Conservation (phyloP, 2,888 invertebrate genomes). For the Lithophane semibrunnea region DNA sequence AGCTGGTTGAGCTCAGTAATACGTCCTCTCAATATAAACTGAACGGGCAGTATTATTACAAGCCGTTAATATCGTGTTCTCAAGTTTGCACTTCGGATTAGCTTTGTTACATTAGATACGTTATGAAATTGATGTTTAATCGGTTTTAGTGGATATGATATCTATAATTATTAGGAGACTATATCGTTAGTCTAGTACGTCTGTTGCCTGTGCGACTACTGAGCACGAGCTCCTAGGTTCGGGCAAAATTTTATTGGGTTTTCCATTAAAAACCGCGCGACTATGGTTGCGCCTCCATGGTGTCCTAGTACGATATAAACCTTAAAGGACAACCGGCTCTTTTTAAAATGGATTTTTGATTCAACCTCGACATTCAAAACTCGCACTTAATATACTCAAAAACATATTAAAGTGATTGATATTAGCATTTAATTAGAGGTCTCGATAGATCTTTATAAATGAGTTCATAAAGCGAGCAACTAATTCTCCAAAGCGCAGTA, state of each 20-base stretch:
- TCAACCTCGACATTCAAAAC: neutral
- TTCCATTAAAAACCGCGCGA: neutral
- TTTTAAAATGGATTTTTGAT: no score
- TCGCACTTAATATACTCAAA: neutral
- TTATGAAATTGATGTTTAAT: neutral
- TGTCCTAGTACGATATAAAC: neutral
- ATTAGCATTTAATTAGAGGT: slow-evolving; percentile 3
- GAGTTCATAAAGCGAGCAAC: slow-evolving; percentile 16
- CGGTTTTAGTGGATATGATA: neutral
- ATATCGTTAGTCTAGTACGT: neutral
- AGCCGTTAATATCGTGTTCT: slow-evolving; percentile 25
- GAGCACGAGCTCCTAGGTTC: neutral
- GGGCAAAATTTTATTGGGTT: neutral
- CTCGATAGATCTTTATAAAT: slow-evolving; percentile 33
- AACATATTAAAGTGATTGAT: neutral
- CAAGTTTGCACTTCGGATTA: slow-evolving; percentile 27
- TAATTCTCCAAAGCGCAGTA: slow-evolving; percentile 31
- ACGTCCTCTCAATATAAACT: slow-evolving; percentile 22
- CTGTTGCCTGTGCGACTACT: neutral
- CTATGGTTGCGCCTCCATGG: neutral
- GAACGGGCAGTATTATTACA: slow-evolving; percentile 22
- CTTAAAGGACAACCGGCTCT: neutral
- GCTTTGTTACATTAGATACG: neutral
- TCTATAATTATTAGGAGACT: neutral
- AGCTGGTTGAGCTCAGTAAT: slow-evolving; percentile 27